Conservation (phyloP, 2,113 vertebrate genomes). For the Xenopus tropicalis region DNA sequence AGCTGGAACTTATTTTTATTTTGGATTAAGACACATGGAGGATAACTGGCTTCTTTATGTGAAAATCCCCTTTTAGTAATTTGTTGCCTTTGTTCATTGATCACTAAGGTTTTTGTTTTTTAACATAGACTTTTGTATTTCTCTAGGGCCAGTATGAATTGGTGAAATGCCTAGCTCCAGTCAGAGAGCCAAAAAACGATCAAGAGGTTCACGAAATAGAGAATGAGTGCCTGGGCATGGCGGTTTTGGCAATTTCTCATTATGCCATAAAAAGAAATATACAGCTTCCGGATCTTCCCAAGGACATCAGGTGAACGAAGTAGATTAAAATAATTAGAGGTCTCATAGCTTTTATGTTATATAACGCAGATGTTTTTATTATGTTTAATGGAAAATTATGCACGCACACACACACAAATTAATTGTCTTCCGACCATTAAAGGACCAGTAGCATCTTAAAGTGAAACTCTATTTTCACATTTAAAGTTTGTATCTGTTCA, state of each 20-base stretch:
- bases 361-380: too few species aligned
- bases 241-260: constrained; percentile 92
- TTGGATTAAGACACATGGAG: too few species aligned
- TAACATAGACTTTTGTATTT: not conserved
- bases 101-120: not conserved
- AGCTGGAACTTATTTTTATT: too few species aligned
- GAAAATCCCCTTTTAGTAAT: too few species aligned
- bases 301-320: constrained; percentile 77
- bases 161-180: constrained; percentile 79
- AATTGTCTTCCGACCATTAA: too few species aligned
- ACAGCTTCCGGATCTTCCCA: constrained; percentile 67
- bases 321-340: not conserved
- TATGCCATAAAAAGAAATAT: constrained; percentile 68
- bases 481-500: too few species aligned
- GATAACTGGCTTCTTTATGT: too few species aligned
- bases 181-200: constrained; percentile 75
- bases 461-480: too few species aligned
- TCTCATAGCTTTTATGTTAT: too few species aligned
- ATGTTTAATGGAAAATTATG: too few species aligned
- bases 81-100: too few species aligned
- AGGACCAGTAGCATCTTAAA: too few species aligned
- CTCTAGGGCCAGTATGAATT: constrained; percentile 89
- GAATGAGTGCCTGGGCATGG: constrained; percentile 96
- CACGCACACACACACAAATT: not conserved
- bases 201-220: constrained; percentile 88